Percentiles rank a stretch among this genome's conserved stretches.
These are phyloP conservation scores for Rafetus swinhoei DNA, from an alignment of 2,113 vertebrate species.

Conservation along the genomic window DNA sequence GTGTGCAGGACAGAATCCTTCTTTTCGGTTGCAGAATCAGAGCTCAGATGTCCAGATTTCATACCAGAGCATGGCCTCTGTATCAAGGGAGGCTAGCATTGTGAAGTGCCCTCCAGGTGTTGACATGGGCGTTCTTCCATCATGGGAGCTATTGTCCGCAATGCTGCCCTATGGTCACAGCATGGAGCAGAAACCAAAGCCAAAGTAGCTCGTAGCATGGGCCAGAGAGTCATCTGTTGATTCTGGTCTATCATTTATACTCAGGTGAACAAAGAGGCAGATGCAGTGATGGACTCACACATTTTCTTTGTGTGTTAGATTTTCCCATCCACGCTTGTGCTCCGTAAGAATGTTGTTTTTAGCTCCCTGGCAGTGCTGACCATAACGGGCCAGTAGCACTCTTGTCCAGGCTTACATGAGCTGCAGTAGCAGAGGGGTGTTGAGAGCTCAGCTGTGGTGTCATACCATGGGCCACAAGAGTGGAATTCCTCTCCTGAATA, in stretches of 20 bases:
- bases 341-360: not conserved
- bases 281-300: not conserved
- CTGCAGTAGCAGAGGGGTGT: not conserved
- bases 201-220: not conserved
- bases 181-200: not conserved
- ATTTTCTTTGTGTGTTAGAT: not conserved
- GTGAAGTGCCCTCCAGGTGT: not conserved
- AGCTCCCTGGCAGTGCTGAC: not conserved
- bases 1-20: not conserved
- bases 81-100: not conserved
- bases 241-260: not conserved
- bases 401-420: not conserved
- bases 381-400: not conserved
- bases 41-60: not conserved
- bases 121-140: not conserved
- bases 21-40: not conserved
- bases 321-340: not conserved
- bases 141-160: not conserved
- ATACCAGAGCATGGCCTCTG: not conserved
- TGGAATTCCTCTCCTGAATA: not conserved
- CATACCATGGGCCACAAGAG: not conserved
- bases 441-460: not conserved
- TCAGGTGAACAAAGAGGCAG: not conserved
- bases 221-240: not conserved
- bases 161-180: not conserved